Evolutionary conservation across 2,888 invertebrate species (phyloP).

Genomic region (Subacronicta megacephala): DNA sequence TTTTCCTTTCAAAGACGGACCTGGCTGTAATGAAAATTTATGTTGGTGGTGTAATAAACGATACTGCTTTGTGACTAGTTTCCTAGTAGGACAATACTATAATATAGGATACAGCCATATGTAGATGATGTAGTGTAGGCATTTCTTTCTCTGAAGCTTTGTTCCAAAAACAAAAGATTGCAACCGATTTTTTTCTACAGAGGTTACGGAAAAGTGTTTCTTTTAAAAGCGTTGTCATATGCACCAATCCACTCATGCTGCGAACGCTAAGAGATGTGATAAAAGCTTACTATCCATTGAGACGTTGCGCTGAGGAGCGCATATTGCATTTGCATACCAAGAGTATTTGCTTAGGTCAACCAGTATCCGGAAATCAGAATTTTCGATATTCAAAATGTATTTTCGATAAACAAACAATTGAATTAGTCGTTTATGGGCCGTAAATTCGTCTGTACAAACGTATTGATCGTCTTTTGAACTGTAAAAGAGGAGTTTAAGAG

Average conservation of each 20-base stretch:
- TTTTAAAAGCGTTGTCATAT: slow-evolving; percentile 52
- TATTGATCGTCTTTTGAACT: slow-evolving; percentile 53
- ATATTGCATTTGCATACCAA: slow-evolving; percentile 39
- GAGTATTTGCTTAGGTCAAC: slow-evolving; percentile 20
- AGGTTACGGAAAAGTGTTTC: slow-evolving; percentile 59
- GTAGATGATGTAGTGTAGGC: slow-evolving; percentile 26
- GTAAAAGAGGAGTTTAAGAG: slow-evolving; percentile 61
- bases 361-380: neutral
- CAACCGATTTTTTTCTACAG: slow-evolving; percentile 52
- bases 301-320: slow-evolving; percentile 10
- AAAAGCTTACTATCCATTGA: slow-evolving; percentile 40
- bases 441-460: slow-evolving; percentile 31
- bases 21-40: slow-evolving; percentile 75
- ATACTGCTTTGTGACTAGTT: slow-evolving; percentile 61
- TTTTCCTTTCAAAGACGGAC: slow-evolving; percentile 63
- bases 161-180: slow-evolving; percentile 59
- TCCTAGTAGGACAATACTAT: slow-evolving; percentile 33
- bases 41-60: slow-evolving; percentile 68
- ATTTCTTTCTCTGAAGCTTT: slow-evolving; percentile 24
- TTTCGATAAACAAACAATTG: slow-evolving; percentile 14
- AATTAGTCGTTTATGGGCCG: slow-evolving; percentile 18
- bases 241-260: slow-evolving; percentile 30
- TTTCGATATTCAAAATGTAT: neutral
- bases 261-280: slow-evolving; percentile 34
- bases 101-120: slow-evolving; percentile 32